These are phyloP conservation scores for Ailuropoda melanoleuca DNA, from an alignment of 2,113 vertebrate species.

Conservation along the genomic window DNA sequence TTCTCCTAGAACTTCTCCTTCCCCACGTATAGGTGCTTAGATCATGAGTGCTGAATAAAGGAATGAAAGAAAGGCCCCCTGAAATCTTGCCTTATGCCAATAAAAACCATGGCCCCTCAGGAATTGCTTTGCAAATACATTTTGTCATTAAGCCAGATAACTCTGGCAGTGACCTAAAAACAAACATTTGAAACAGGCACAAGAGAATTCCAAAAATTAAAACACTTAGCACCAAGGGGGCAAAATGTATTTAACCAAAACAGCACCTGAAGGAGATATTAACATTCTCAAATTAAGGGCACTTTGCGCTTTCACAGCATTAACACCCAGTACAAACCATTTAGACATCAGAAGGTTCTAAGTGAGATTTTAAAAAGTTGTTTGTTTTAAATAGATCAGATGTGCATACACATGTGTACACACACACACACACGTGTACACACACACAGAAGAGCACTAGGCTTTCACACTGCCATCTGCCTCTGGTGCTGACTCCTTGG, in stretches of 20 bases:
- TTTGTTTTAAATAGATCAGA: constrained; percentile 48
- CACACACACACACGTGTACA: no score
- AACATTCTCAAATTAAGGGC: constrained; percentile 58
- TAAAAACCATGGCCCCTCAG: not conserved
- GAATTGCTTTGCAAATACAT: not conserved
- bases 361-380: not conserved
- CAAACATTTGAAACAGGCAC: constrained; percentile 28
- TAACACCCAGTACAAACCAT: not conserved
- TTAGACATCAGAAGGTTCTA: constrained; percentile 26
- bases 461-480: not conserved
- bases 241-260: constrained; percentile 34
- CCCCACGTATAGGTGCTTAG: not conserved
- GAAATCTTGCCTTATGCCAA: not conserved
- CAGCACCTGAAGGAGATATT: constrained; percentile 53
- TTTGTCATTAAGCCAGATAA: constrained; percentile 43
- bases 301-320: not conserved
- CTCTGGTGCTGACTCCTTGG: not conserved
- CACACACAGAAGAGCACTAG: not conserved
- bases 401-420: accelerated
- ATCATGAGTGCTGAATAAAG: not conserved
- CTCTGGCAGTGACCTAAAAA: constrained; percentile 54
- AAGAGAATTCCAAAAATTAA: constrained; percentile 54
- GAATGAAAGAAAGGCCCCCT: not conserved
- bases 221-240: not conserved
- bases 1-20: not conserved